phyloP scores from a whole-genome alignment of 1,140 invertebrate species.

The Ladona fulva region DNA sequence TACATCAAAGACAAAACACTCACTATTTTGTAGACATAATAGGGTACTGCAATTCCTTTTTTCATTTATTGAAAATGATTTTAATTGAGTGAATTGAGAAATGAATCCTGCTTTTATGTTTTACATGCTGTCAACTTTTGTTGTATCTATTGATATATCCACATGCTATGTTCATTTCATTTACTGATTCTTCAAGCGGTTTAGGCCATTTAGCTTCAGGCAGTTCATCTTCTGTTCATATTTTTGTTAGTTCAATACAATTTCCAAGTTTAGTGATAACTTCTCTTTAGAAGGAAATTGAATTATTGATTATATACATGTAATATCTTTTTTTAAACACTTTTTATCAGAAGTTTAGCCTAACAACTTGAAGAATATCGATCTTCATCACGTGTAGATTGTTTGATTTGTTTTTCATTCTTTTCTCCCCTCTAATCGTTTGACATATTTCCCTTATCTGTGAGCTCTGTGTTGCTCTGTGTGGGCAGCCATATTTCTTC shows the following conservation, averaged over 20 bases:
- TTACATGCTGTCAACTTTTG: neutral
- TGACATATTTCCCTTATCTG: neutral
- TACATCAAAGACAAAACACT: no score
- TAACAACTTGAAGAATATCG: neutral
- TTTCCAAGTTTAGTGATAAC: no score
- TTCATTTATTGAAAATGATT: no score
- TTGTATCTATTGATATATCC: no score
- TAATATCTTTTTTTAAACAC: no score
- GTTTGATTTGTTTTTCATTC: slow-evolving; percentile 32
- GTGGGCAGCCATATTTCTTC: slow-evolving; percentile 33
- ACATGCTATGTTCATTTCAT: neutral
- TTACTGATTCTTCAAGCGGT: neutral
- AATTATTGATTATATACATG: no score
- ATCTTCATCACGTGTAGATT: slow-evolving; percentile 15
- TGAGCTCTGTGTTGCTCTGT: slow-evolving; percentile 11
- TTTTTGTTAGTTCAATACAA: neutral
- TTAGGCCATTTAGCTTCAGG: neutral
- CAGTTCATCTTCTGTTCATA: neutral
- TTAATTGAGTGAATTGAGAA: no score
- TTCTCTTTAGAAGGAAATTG: no score
- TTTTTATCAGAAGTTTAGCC: no score
- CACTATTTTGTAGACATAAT: no score
- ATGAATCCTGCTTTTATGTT: neutral
- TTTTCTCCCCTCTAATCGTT: neutral
- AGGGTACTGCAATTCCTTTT: no score